Evolutionary conservation across 2,113 vertebrate genomes (phyloP), one percentile per base, ranked within the genome.

Genomic region (Chauna torquata): DNA sequence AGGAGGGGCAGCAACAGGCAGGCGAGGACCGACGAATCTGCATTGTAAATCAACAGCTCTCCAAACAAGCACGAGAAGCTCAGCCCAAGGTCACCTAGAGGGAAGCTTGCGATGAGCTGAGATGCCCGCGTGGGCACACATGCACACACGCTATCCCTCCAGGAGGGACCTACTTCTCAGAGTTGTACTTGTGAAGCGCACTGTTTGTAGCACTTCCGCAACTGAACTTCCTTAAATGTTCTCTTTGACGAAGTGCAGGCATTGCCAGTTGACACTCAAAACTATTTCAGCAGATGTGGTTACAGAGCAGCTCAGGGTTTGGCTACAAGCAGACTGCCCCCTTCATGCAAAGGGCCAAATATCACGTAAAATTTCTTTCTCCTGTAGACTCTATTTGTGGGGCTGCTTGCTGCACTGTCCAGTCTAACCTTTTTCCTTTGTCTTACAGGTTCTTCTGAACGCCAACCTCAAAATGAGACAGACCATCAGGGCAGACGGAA

Each of bases 1-100:
- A 82, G 50, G 85, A 94, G 85, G 80, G 89, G 92, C 64, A 95
- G 88, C 62, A 92, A 52, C 79, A 76, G 91, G 87, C 77, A 50
- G 94, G 72, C 24, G 1, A 97, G 87, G 93, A 88, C 81, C 30
- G 19, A 52, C 40, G 86, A 71, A 97, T 97, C 98, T 98, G 98
- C 98, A 98, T 98, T 98, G 98, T 97, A 98, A 98, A 98, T 97
- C 75, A 96, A 74, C 92, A 54, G 94, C 93, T 81, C 93, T 94
- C 92, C 47, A 55, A 89, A 93, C 91, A 22, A 54, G 76, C 58
- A 28, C 66, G 18, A 32, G 24, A 38, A 82, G 79, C 75, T 76
- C 52, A 49, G 50, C 49, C 66, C 76, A 61, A 61, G 81, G 91
- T 91, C 78, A 91, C 40, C 54, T 6, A 30, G 54, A 45, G 38